Percentiles rank a stretch among this genome's conserved stretches.
Conservation (phyloP, 1,140 invertebrate genomes). For the Meteorus sp. region DNA sequence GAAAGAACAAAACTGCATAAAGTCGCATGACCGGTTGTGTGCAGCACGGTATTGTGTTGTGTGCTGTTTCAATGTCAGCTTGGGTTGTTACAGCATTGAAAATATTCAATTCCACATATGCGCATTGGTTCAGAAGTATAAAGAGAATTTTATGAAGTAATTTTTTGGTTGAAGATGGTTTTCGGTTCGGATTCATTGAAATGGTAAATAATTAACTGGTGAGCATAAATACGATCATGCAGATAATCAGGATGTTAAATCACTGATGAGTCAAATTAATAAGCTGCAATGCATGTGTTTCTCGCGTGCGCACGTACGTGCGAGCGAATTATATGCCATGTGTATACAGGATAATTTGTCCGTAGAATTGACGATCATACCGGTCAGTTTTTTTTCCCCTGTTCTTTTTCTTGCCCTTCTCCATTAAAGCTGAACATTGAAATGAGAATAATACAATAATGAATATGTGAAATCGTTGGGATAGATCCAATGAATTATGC, state of each 20-base stretch:
- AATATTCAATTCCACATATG: no score
- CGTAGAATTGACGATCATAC: background rate
- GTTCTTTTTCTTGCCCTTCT: background rate
- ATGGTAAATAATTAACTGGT: background rate
- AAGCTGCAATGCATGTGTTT: background rate
- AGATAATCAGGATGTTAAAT: conserved; percentile 17
- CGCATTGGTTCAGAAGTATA: no score
- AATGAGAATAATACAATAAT: no score
- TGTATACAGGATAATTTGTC: conserved; percentile 6
- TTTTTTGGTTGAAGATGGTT: background rate
- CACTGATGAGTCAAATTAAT: conserved; percentile 22
- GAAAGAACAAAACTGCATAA: background rate
- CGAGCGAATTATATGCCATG: conserved; percentile 3
- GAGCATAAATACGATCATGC: background rate
- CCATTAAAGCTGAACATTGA: no score
- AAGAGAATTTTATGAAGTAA: no score
- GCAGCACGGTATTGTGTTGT: conserved; percentile 11
- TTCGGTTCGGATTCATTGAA: background rate
- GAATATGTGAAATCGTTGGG: no score
- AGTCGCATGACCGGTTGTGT: conserved; percentile 8
- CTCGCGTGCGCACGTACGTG: background rate
- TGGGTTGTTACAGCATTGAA: no score
- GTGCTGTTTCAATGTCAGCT: background rate
- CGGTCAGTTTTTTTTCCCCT: background rate
- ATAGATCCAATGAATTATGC: no score